Conservation (phyloP, 2,113 vertebrate genomes). For the Hippocampus zosterae region DNA sequence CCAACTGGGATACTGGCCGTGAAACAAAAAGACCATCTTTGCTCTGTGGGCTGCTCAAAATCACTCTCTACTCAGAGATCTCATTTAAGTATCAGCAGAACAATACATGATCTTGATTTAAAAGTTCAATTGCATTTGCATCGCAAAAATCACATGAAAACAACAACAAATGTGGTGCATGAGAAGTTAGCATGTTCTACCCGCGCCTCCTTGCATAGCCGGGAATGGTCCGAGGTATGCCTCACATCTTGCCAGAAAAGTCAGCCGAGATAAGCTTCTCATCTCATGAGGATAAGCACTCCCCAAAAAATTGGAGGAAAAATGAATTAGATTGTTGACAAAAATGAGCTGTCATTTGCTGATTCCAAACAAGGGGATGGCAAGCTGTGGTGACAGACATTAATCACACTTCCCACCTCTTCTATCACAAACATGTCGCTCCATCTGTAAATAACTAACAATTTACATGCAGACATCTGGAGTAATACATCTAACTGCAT, state of each 20-base stretch:
- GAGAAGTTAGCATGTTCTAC: background rate
- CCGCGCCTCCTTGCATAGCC: no score
- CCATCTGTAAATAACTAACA: conserved; percentile 14
- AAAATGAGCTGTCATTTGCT: background rate
- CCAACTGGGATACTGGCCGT: conserved; percentile 56
- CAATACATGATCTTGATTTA: background rate
- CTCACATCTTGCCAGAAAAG: background rate
- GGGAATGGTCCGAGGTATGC: background rate
- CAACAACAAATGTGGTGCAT: background rate
- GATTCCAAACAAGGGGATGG: background rate
- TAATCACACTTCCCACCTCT: background rate
- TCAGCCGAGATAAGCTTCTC: background rate
- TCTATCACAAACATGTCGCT: conserved; percentile 12
- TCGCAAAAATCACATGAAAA: background rate
- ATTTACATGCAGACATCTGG: conserved; percentile 26
- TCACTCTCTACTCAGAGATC: background rate
- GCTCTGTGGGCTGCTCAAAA: conserved; percentile 37
- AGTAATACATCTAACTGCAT: background rate
- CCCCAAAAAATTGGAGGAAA: background rate
- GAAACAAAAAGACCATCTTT: conserved; percentile 50
- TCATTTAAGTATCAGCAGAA: background rate
- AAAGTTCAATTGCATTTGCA: background rate
- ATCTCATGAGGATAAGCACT: background rate
- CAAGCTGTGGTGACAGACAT: background rate
- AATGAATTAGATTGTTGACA: background rate